Base-by-base conservation (phyloP, 2,113 vertebrate genomes). In the Microtus pennsylvanicus region DNA sequence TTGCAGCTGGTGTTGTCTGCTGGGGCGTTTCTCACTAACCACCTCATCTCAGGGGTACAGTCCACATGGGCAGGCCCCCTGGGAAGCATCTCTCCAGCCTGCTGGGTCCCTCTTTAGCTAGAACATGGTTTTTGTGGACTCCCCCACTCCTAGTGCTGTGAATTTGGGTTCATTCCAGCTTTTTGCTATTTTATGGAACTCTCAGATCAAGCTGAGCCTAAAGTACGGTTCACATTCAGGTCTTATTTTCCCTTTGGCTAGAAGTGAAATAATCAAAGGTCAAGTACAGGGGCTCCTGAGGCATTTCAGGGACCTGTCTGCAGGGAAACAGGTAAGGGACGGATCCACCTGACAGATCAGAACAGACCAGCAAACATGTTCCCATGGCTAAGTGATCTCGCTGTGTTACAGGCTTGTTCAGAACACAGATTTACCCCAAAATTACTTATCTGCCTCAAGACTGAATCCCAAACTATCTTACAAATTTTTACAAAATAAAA, bases 341-440 rank as follows among this genome's bases (percentile, higher is more conserved):
- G n/a, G 85, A 47, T 52, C 17, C 7, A 12, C 47, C 1, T 33
- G 24, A 52, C 33, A 0, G 30, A 52, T 45, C 7, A n/a, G 81
- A 86, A 67, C 1, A 28, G 69, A 28, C 4, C 4, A 30, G 61
- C 8, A 38, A 24, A 7, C 1, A 22, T 3, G 9, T 1, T 30
- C 38, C 50, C 21, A 0, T 0, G 6, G 4, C 26, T 38, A 42
- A 26, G 1, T 12, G 1, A 0, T 65, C 52, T 50, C 30, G 4
- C 21, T 45, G 12, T 47, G 24, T 85, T 42, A 6, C 28, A 45
- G 30, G 7, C 7, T 85, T 61, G 1, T 0, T 0, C 22, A 26
- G 11, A 21, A 52, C 7, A 33, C 0, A 17, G 26, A 38, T 90
- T 50, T 26, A 67, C 42, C 2, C 12, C 12, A 69, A 82, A 93